Percentiles rank a stretch among this genome's conserved stretches.
Evolutionary conservation across 2,113 vertebrate species (phyloP).

Genomic region (Gymnarchus niloticus): DNA sequence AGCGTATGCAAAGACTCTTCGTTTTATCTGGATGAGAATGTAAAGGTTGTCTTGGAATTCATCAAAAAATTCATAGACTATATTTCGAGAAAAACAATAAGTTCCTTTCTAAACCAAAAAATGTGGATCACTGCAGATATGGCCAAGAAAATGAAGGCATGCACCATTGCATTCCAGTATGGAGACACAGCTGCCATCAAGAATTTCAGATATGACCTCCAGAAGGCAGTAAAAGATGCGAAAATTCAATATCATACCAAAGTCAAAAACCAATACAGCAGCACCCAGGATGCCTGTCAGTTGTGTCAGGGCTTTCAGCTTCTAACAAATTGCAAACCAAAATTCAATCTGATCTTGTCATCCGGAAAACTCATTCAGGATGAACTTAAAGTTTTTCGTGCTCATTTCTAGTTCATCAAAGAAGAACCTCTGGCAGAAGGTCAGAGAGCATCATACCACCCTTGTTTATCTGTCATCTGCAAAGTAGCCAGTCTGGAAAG

Average conservation of each 20-base stretch:
- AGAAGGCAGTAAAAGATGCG: not conserved
- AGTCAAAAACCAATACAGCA: not conserved
- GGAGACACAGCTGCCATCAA: not conserved
- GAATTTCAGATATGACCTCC: not conserved
- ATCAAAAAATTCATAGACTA: not conserved
- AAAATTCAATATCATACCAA: constrained; percentile 4
- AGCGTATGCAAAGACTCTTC: not conserved
- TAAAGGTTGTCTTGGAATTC: not conserved
- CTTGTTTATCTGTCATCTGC: too few species aligned
- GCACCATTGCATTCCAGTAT: not conserved
- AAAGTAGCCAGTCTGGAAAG: not conserved
- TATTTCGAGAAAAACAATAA: not conserved
- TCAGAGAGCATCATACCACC: not conserved
- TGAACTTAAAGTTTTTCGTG: not conserved
- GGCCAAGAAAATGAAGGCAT: not conserved
- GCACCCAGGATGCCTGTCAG: not conserved
- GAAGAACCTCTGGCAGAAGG: not conserved
- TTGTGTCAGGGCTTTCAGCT: not conserved
- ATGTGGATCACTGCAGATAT: not conserved
- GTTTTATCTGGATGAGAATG: not conserved
- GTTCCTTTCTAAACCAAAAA: not conserved
- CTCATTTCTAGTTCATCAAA: not conserved
- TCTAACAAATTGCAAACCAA: not conserved
- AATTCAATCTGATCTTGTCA: constrained; percentile 1
- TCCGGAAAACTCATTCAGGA: constrained; percentile 1